phyloP scores from a whole-genome alignment of 2,888 invertebrate species.

The Drosophila fungiperda region DNA sequence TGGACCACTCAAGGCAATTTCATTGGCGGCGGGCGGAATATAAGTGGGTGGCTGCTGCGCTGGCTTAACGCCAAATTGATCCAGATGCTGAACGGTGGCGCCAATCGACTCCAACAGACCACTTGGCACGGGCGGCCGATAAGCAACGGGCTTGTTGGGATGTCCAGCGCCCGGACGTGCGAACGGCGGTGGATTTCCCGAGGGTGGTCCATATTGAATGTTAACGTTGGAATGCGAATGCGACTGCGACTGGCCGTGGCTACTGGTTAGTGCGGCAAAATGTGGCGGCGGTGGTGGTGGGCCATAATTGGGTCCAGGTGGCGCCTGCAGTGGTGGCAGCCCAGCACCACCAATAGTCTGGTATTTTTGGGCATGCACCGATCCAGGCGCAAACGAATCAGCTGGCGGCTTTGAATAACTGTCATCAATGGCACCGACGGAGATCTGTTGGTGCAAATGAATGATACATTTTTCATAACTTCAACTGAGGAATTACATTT shows the following conservation, averaged over 20 bases:
- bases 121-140: slow-evolving; percentile 90
- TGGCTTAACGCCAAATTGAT: slow-evolving; percentile 87
- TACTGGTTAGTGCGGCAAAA: slow-evolving; percentile 46
- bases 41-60: slow-evolving; percentile 86
- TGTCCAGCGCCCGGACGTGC: slow-evolving; percentile 63
- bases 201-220: slow-evolving; percentile 78
- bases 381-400: slow-evolving; percentile 85
- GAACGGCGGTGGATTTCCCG: slow-evolving; percentile 73
- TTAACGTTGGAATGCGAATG: slow-evolving; percentile 68
- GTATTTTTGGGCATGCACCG: slow-evolving; percentile 75
- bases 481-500: neutral
- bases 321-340: slow-evolving; percentile 84
- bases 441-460: slow-evolving; percentile 44
- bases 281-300: slow-evolving; percentile 63
- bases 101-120: slow-evolving; percentile 89
- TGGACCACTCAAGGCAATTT: slow-evolving; percentile 71
- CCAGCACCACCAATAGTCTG: slow-evolving; percentile 60
- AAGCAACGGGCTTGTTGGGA: slow-evolving; percentile 88
- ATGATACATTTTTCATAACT: neutral
- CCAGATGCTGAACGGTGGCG: slow-evolving; percentile 88
- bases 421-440: slow-evolving; percentile 84
- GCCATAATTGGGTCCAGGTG: slow-evolving; percentile 33
- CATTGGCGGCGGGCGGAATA: slow-evolving; percentile 88
- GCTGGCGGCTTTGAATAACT: slow-evolving; percentile 84
- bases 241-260: slow-evolving; percentile 19